Conservation (phyloP, 1,140 invertebrate genomes). For the Brachionus sp. region DNA sequence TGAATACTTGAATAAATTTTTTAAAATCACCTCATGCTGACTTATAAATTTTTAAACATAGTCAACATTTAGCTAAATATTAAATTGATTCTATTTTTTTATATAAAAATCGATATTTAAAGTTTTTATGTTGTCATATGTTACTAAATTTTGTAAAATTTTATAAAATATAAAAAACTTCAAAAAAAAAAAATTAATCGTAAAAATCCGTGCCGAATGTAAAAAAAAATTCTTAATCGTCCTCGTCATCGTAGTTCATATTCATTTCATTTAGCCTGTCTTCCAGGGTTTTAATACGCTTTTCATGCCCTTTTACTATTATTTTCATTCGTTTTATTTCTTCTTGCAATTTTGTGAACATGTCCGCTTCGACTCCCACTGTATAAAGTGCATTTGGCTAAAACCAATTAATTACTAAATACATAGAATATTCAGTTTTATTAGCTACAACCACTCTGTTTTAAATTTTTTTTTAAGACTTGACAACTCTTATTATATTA, state of each 20-base stretch:
- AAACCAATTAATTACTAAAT: neutral
- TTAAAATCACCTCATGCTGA: neutral
- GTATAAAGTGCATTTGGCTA: constrained; percentile 24
- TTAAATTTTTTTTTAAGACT: no score
- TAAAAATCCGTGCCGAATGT: neutral
- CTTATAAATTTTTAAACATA: neutral
- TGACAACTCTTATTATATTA: neutral
- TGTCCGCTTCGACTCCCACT: constrained; percentile 42
- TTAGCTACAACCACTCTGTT: neutral
- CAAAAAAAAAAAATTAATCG: constrained; percentile 25
- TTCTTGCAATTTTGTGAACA: constrained; percentile 51
- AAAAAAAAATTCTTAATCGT: constrained; percentile 28
- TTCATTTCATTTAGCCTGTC: constrained; percentile 31
- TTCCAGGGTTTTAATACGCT: constrained; percentile 59
- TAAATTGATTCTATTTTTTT: neutral
- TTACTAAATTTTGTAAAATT: constrained; percentile 10
- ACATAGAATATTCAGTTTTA: neutral
- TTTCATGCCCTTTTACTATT: constrained; percentile 60
- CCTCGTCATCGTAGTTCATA: constrained; percentile 41
- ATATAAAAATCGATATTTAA: constrained; percentile 8
- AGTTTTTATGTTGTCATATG: constrained; percentile 1
- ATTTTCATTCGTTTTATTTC: constrained; percentile 61
- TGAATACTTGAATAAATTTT: neutral
- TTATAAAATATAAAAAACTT: neutral
- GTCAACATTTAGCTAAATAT: neutral